Base-by-base conservation (phyloP, 2,888 invertebrate genomes). In the Andrena flavipes region DNA sequence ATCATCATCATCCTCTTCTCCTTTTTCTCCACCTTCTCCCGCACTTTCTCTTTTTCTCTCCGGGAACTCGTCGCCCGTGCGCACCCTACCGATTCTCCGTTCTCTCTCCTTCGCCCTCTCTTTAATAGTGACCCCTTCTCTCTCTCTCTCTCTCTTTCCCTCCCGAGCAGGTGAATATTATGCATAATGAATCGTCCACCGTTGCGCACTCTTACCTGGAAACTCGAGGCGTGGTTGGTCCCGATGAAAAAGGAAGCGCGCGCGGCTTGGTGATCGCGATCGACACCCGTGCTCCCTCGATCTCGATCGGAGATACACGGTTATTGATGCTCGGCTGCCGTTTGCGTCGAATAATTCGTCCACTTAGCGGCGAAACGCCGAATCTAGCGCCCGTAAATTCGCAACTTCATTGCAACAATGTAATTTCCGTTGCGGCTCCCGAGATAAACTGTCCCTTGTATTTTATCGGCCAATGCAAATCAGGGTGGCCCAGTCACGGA, bases 121-220 rank as follows among this genome's bases (percentile, higher is more conserved):
- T 56, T 56, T 13, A 8, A 2, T 20, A 70, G 75, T 71, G 63
- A 10, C 59, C 75, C 75, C 42, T 1, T 30, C 30, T 30, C 35
- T 35, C 42, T 42, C 42, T 42, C 42, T 33, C 13, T 62, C 64
- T 59, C 23, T 67, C 23, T 69, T 49, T 49, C 42, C 23, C 68
- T 51, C 48, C 33, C 49, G 70, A 67, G 86, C 88, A 89, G 88
- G 90, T 89, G 87, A 90, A 89, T 89, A 88, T 90, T 88, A 89
- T 86, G 89, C 90, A 90, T 90, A 90, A 90, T 87, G 87, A 88
- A 88, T 86, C 85, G 78, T 82, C 79, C 77, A 67, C 67, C 70
- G 78, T 78, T 64, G 76, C 76, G 76, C 78, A 82, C 64, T 76
- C 72, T 84, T 85, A 79, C 81, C 72, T 84, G 85, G 79, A 84